These are phyloP conservation scores for Diarsia dahlii DNA, from an alignment of 2,888 invertebrate genomes.

Conservation along the genomic window DNA sequence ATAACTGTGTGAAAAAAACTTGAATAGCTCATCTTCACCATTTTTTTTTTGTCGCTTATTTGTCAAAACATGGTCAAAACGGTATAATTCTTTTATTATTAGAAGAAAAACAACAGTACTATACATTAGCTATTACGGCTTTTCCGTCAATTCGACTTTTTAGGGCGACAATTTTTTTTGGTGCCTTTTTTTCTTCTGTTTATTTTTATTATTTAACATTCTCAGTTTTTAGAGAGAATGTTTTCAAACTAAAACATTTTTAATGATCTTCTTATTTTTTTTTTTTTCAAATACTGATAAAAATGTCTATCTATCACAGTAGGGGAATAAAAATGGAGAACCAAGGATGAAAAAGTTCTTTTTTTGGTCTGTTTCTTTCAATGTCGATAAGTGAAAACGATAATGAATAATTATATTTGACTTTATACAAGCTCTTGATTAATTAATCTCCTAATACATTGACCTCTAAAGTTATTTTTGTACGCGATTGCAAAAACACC, in stretches of 20 bases:
- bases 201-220: not conserved
- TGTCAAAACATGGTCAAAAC: conserved; percentile 12
- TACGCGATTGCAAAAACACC: not conserved
- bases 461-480: not conserved
- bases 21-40: conserved; percentile 27
- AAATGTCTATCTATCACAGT: not conserved
- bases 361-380: not conserved
- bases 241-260: not conserved
- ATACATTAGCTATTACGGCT: not conserved
- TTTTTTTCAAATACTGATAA: not conserved
- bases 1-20: conserved; percentile 34
- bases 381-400: not conserved
- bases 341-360: not conserved
- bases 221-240: not conserved
- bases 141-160: conserved; percentile 34
- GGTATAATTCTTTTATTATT: conserved; percentile 12
- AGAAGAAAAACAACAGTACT: conserved; percentile 16
- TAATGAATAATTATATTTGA: not conserved
- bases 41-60: not conserved
- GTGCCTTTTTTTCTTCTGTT: not conserved
- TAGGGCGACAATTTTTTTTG: not conserved
- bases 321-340: not conserved
- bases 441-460: conserved; percentile 3
- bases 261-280: not conserved
- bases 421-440: not conserved